phyloP scores from a whole-genome alignment of 2,888 invertebrate genomes.

The Teleogryllus oceanicus region DNA sequence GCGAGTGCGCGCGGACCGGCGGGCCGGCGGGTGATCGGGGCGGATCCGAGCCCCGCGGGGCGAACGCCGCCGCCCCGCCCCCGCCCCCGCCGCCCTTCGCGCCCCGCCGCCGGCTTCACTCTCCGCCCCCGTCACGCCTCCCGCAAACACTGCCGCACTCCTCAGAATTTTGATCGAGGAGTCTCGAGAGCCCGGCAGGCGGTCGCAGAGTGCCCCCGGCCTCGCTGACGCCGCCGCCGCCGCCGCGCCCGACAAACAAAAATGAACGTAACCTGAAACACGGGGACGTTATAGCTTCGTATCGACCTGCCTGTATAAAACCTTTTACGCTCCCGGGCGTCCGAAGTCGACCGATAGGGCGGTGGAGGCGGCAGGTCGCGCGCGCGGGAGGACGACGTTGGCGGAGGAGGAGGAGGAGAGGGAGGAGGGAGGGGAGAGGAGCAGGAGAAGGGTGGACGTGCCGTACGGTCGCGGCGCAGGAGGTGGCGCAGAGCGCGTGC shows the following conservation, averaged over 20 bases:
- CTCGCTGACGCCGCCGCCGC: too few relatives aligned
- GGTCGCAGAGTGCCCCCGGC: not conserved
- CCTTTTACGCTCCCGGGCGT: conserved; percentile 4
- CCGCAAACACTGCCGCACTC: conserved; percentile 18
- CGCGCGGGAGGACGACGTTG: not conserved
- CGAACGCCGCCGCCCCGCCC: not conserved
- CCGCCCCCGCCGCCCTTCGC: not conserved
- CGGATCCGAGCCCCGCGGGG: too few relatives aligned
- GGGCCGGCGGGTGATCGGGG: not conserved
- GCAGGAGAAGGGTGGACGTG: too few relatives aligned
- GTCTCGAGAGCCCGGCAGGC: not conserved
- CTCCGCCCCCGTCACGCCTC: not conserved
- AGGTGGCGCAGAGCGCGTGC: not conserved
- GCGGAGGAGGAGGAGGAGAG: not conserved
- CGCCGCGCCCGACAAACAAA: not conserved
- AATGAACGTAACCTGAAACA: conserved; percentile 18
- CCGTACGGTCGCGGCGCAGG: not conserved
- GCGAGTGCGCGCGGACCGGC: not conserved
- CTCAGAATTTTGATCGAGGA: conserved; percentile 18
- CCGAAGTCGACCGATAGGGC: not conserved
- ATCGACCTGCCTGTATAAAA: conserved; percentile 10
- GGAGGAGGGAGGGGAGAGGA: not conserved
- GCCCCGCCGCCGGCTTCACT: not conserved
- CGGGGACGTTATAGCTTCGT: conserved; percentile 18
- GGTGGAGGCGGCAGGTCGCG: not conserved